Percentiles rank a stretch among this genome's conserved stretches.
Conservation (phyloP, 2,888 invertebrate genomes). For the Eupelmus urozonus region DNA sequence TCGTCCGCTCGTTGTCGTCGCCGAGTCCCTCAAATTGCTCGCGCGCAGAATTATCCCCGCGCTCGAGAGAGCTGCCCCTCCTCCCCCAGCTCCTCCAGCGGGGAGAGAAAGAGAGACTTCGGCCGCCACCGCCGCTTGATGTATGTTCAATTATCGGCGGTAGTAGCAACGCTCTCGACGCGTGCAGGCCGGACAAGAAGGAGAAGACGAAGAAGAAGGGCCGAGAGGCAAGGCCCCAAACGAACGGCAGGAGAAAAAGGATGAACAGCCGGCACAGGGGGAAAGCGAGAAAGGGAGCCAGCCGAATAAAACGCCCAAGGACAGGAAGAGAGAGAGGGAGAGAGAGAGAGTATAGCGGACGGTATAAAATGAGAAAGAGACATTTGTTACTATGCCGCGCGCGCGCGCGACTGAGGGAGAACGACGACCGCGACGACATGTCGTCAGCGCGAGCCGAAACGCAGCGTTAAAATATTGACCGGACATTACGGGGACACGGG, state of each 20-base stretch:
- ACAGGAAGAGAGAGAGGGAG: conserved; percentile 51
- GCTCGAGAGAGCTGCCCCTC: conserved; percentile 35
- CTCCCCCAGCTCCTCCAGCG: conserved; percentile 11
- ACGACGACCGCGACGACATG: conserved; percentile 56
- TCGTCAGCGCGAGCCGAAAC: conserved; percentile 49
- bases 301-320: conserved; percentile 26
- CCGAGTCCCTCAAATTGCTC: conserved; percentile 66
- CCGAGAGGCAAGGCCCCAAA: conserved; percentile 19
- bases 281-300: conserved; percentile 43
- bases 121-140: conserved; percentile 62
- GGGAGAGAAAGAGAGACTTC: conserved; percentile 11
- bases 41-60: conserved; percentile 66
- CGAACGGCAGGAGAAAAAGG: conserved; percentile 20
- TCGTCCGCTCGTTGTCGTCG: conserved; percentile 65
- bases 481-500: conserved; percentile 22
- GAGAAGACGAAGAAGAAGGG: conserved; percentile 57
- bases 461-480: conserved; percentile 47
- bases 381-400: conserved; percentile 65
- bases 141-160: conserved; percentile 71
- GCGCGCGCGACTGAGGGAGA: conserved; percentile 26
- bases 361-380: conserved; percentile 66
- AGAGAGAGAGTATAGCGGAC: too few relatives aligned
- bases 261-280: conserved; percentile 4
- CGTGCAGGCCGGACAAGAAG: too few relatives aligned
- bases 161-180: conserved; percentile 58